A percentile compares a stretch with the other conserved stretches of the same genome.
phyloP scores from a whole-genome alignment of 2,888 invertebrate genomes.

The Octonoba sinensis region DNA sequence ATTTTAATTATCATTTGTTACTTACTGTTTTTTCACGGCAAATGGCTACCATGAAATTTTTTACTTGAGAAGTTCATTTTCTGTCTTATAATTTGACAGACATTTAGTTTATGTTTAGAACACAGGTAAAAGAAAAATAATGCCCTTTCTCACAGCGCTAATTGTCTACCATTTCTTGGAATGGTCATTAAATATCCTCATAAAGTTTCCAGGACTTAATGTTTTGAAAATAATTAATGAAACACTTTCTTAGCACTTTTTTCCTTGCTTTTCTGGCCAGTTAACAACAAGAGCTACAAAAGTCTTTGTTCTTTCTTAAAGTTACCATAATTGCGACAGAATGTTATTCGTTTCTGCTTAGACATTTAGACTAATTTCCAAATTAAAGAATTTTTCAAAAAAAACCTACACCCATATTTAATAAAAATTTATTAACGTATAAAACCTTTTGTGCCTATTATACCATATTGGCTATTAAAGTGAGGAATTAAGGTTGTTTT shows the following conservation, averaged over 20 bases:
- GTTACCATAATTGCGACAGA: constrained; percentile 42
- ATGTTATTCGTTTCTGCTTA: constrained; percentile 19
- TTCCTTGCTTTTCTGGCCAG: constrained; percentile 23
- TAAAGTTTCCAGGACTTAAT: constrained; percentile 55
- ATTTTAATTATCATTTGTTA: too few species aligned
- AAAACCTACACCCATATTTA: neutral
- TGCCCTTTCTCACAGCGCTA: constrained; percentile 21
- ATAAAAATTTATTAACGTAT: constrained; percentile 13
- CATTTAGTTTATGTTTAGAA: too few species aligned
- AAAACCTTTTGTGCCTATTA: constrained; percentile 33
- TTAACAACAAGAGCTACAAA: constrained; percentile 45
- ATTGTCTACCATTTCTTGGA: constrained; percentile 50
- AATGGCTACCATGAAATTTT: too few species aligned
- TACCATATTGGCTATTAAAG: constrained; percentile 9
- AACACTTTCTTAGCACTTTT: constrained; percentile 38
- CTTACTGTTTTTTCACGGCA: too few species aligned
- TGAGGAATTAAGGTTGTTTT: neutral
- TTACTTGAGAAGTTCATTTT: too few species aligned
- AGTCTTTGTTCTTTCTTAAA: constrained; percentile 52
- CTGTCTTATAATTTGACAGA: too few species aligned
- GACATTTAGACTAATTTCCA: neutral
- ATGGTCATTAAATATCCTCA: constrained; percentile 56
- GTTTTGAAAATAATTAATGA: constrained; percentile 62
- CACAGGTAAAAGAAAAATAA: constrained; percentile 10
- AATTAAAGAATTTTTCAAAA: constrained; percentile 7